A percentile compares a stretch with the other conserved stretches of the same genome.
phyloP scores from a whole-genome alignment of 92 coral and sea anemone genomes.

The Epizoanthus scotinus region DNA sequence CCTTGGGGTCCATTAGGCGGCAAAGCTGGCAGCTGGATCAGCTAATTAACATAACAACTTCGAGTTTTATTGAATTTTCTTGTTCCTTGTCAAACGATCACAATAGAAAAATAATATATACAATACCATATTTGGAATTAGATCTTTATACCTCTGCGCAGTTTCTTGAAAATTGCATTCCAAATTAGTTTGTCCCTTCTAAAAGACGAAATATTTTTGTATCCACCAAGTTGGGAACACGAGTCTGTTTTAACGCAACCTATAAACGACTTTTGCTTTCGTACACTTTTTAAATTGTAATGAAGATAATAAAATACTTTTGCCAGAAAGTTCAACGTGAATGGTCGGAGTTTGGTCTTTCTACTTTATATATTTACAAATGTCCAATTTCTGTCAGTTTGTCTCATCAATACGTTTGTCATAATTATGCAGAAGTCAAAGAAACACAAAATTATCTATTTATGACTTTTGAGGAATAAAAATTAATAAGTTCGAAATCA shows the following conservation, averaged over 20 bases:
- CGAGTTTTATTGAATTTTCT: slow-evolving; percentile 65
- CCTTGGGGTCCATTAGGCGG: slow-evolving; percentile 16
- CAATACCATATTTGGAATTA: slow-evolving; percentile 56
- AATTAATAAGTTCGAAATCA: not conserved
- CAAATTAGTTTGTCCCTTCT: slow-evolving; percentile 21
- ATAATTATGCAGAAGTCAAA: slow-evolving; percentile 39
- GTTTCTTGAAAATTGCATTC: slow-evolving; percentile 24
- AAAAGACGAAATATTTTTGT: not conserved
- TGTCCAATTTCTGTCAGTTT: slow-evolving; percentile 34
- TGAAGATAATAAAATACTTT: slow-evolving; percentile 1
- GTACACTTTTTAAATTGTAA: not conserved
- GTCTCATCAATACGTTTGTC: slow-evolving; percentile 40
- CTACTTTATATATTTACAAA: slow-evolving; percentile 16
- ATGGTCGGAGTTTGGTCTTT: slow-evolving; percentile 12
- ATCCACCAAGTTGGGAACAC: not conserved
- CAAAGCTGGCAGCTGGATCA: slow-evolving; percentile 61
- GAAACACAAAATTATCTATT: slow-evolving; percentile 34
- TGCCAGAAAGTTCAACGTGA: not conserved
- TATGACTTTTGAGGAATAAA: slow-evolving; percentile 23
- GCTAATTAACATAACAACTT: slow-evolving; percentile 78
- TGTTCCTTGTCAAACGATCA: slow-evolving; percentile 50
- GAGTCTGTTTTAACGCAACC: not conserved
- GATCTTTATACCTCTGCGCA: not conserved
- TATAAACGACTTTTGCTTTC: slow-evolving; percentile 4
- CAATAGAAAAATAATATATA: slow-evolving; percentile 47